Percentiles rank a stretch among this genome's conserved stretches.
Evolutionary conservation across 2,888 invertebrate genomes (phyloP).

Genomic region (Ditula angustiorana): DNA sequence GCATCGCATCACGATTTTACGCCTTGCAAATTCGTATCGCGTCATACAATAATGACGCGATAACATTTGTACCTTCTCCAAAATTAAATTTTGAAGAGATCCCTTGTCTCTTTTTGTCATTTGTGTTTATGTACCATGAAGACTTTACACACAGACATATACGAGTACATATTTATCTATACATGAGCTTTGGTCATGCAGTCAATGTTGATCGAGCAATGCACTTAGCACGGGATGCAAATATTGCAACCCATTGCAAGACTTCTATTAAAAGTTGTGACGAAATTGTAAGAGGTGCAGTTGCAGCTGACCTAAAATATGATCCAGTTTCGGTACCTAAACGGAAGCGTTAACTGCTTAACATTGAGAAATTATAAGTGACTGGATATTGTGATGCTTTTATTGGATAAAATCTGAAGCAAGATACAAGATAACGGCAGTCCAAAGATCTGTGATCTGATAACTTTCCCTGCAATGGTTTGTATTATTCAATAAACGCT

Average conservation of each 20-base stretch:
- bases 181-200: neutral
- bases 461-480: neutral
- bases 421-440: neutral
- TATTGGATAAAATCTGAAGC: no score
- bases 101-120: no score
- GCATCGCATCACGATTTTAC: no score
- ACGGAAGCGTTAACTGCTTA: constrained; percentile 9
- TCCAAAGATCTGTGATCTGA: neutral
- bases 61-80: no score
- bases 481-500: no score
- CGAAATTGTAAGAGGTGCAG: constrained; percentile 13
- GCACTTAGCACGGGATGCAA: constrained; percentile 25
- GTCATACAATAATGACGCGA: no score
- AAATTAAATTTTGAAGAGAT: no score
- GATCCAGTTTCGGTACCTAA: constrained; percentile 23
- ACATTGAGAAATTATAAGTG: constrained; percentile 10
- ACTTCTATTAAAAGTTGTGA: constrained; percentile 19
- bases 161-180: no score
- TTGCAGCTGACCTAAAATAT: constrained; percentile 30
- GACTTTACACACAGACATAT: no score
- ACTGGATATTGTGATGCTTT: neutral
- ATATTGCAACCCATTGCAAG: constrained; percentile 26
- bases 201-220: neutral
- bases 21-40: no score
- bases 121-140: no score